Evolutionary conservation across 2,888 invertebrate species (phyloP), one percentile per base, ranked within the genome.

Genomic region (Lasioglossum malachurum): DNA sequence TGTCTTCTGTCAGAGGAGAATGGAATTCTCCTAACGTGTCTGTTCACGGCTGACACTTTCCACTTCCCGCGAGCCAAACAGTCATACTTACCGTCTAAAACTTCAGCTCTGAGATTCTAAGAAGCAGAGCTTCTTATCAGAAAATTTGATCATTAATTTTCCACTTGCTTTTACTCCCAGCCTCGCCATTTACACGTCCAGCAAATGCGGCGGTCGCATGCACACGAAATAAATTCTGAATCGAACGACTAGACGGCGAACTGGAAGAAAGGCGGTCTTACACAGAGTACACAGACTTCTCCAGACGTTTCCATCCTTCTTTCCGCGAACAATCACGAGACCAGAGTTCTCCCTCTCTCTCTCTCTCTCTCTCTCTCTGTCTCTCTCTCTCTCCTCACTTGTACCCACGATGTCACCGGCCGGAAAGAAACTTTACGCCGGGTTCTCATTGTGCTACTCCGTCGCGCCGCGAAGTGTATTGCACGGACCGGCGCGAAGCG

Each of bases 361-460:
- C 57, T 60, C 60, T 12, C 60, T 27, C 60, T n/a, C n/a, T n/a
- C n/a, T n/a, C n/a, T n/a, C n/a, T n/a, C n/a, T n/a, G n/a, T n/a
- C n/a, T n/a, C n/a, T n/a, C 5, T 23, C 57, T 60, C 60, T 12
- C 60, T 27, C 60, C 27, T 19, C 38, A 31, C 38, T 10, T 31
- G 3, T n/a, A 60, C 31, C 23, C 44, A 27, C 57, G 27, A 23
- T 23, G 57, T 16, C 75, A 60, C 38, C 49, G 35, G 23, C 38
- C 31, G n/a, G 69, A 53, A 76, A 49, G 46, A 67, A 78, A 71
- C 57, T 71, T 81, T 35, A 53, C 49, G 67, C 49, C 16, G 72
- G 27, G 31, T 67, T 31, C 46, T 35, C 76, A 76, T 82, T 76
- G 86, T 82, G 75, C 64, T 78, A 79, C 60, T 31, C 73, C 57